Evolutionary conservation across 1,140 invertebrate genomes (phyloP), one percentile per base, ranked within the genome.

Genomic region (Asbolus verrucosus): DNA sequence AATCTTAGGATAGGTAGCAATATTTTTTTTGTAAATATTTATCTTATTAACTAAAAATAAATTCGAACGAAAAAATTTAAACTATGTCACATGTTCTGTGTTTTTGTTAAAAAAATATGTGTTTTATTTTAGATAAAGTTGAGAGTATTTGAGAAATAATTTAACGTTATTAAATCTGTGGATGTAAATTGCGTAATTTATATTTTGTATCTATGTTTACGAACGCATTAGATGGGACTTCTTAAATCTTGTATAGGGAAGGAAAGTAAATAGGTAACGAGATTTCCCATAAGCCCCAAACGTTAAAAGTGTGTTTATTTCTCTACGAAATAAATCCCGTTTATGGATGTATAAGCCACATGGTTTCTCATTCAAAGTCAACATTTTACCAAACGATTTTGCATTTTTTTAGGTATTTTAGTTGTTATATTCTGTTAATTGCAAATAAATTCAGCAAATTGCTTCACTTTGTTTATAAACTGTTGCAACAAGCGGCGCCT

Each of bases 401-500:
- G 33, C 33, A 36, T 36, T 11, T 36, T 36, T 36, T 11, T 36
- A 30, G 27, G 5, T 36, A 5, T 4, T 8, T 36, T 11, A 36
- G 2, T 6, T 36, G 33, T 5, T 36, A 36, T 36, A 2, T 36
- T 36, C 5, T 36, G 33, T 36, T 36, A 36, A 36, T 36, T 36
- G 33, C 33, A 36, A 36, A 11, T 36, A 36, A 36, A 36, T 36
- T 36, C 2, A 5, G 5, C 11, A 11, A 36, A 36, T 36, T 36
- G 33, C 33, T 6, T 36, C 11, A 2, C 2, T 36, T 36, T 36
- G 33, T 36, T 36, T 36, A 27, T 8, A 27, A 11, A 36, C 2
- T 36, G 33, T 36, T 36, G 33, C 33, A 36, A 36, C 33, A n/a
- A n/a, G 33, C 11, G 33, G 33, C 33, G 33, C 33, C 33, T 36